phyloP scores from a whole-genome alignment of 2,113 vertebrate species.

The Coturnix japonica region DNA sequence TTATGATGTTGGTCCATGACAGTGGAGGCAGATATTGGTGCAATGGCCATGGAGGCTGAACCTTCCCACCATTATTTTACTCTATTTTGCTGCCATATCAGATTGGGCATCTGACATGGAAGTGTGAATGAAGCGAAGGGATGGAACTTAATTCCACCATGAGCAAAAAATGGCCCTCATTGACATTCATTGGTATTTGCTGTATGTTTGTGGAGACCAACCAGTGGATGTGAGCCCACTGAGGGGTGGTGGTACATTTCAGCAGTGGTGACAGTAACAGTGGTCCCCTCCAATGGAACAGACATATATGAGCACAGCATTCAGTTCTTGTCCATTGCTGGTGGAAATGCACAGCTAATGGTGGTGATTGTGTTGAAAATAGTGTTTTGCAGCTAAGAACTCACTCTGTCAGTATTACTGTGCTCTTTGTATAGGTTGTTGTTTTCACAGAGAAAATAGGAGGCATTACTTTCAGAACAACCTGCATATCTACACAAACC shows the following conservation, averaged over 20 bases:
- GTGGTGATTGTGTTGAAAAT: neutral
- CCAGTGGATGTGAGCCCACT: neutral
- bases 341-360: neutral
- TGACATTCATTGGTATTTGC: neutral
- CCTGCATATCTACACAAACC: rapidly evolving
- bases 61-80: neutral
- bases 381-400: neutral
- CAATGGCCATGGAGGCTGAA: neutral
- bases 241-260: too few species aligned
- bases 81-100: neutral
- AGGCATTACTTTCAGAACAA: neutral
- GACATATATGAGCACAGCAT: too few species aligned
- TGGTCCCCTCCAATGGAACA: too few species aligned
- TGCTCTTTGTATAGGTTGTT: neutral
- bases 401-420: neutral
- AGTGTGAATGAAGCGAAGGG: neutral
- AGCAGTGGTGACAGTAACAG: neutral
- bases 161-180: neutral
- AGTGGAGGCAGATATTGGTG: neutral
- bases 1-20: neutral
- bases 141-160: neutral
- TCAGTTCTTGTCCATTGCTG: neutral
- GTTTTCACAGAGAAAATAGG: neutral
- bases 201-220: neutral
- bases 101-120: neutral